Evolutionary conservation across 2,797 vertebrate genomes (phyloP), one percentile per base, ranked within the genome.

Genomic region (Spatula clypeata): DNA sequence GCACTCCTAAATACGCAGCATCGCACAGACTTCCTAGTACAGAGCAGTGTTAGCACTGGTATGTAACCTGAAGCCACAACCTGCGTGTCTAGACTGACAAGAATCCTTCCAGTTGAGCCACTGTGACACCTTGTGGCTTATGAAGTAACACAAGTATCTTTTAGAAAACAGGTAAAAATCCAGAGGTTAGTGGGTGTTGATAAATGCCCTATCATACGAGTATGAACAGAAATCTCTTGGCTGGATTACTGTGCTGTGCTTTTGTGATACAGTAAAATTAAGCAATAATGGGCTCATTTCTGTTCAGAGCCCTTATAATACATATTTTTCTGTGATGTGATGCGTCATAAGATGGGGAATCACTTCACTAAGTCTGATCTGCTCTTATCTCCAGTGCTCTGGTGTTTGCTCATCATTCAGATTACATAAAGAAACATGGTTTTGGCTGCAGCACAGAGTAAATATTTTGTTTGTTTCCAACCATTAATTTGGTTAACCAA

Each of bases 61-160:
- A 5, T 2, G 86, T 87, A 96, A 92, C 90, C 87, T 58, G 61
- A 90, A 93, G 90, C 64, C 83, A 80, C 86, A 86, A 76, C 69
- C 61, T 90, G 86, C 9, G 18, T 94, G 94, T 94, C 86, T 90
- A 36, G 85, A 96, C 88, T 95, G 94, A 88, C 93, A 94, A 96
- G 66, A 88, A 75, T 94, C 62, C 83, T 81, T 88, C 95, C 81
- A n/a, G 6, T 23, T 86, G 94, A 96, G 95, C 67, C 80, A 69
- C 95, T 86, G 76, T 93, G 97, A 97, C 93, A 94, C 88, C 90
- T 93, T 62, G 94, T 92, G 94, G 93, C 79, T 96, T 75, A 24
- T 16, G 58, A 81, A 88, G 87, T 86, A 82, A 61, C 61, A 34
- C 7, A 40, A 42, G 51, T 66, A 31, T 70, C 65, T 66, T 85